Base-by-base conservation (phyloP, 2,797 vertebrate genomes). In the Sebastes oblongus region DNA sequence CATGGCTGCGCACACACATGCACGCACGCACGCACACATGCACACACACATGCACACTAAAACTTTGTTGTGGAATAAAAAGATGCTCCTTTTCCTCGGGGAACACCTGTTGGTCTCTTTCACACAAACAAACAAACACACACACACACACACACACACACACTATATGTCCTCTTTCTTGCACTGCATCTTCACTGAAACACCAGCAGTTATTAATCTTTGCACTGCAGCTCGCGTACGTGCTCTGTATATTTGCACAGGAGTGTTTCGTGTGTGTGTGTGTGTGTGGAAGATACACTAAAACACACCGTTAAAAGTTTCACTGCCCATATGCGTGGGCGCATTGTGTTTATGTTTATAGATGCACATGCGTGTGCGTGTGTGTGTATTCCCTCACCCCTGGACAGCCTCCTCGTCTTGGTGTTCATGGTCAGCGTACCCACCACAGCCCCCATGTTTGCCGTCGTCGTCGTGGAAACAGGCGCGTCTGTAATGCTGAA, bases 361-460 rank as follows among this genome's bases (percentile, higher is more conserved):
- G 24, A 12, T 64, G 50, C 12, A 25, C 25, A 46, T 36, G n/a
- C 25, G 16, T 69, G 62, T 64, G 67, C 25, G 69, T 46, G 59
- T 83, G 79, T 82, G 72, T 81, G 82, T 69, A 4, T 78, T 75
- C 82, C 90, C 97, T 97, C 97, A 98, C 97, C 98, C 96, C 96
- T 97, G 59, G 98, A 98, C 58, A 94, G 96, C 96, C 97, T 90
- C 89, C 94, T 92, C 95, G 96, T 95, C 95, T 97, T 98, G 88
- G 97, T 98, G 95, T 98, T 97, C 96, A 98, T 96, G 62, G 97
- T 98, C 94, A 99, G 96, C 20, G 97, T 98, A 87, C 97, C 98
- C 96, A 99, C 98, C 90, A 99, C 98, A 84, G 97, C 98, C 94
- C 98, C 98, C 98, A 98, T 99, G 92, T 94, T 93, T 91, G 81